A percentile compares a stretch with the other conserved stretches of the same genome.
These are phyloP conservation scores for Aulostomus chinensis DNA, from an alignment of 2,797 vertebrate genomes.

Conservation along the genomic window DNA sequence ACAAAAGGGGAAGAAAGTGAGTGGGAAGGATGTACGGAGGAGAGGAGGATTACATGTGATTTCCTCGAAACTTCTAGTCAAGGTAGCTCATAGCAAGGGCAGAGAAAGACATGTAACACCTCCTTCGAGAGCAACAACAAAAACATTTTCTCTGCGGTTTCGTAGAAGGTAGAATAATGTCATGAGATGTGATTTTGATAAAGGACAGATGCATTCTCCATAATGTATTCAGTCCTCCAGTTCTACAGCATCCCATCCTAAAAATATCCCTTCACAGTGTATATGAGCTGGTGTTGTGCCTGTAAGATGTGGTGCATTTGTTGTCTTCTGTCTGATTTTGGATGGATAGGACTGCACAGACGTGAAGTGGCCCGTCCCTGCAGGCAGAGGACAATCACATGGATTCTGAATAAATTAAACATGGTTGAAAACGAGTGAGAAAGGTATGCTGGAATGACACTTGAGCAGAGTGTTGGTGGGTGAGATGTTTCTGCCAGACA, in stretches of 20 bases:
- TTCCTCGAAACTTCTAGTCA: conserved; percentile 26
- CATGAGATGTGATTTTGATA: too few relatives aligned
- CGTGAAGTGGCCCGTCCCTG: neutral
- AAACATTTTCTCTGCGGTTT: too few relatives aligned
- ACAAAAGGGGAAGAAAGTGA: conserved; percentile 34
- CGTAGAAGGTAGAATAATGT: too few relatives aligned
- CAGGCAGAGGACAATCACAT: conserved; percentile 9
- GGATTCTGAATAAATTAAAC: conserved; percentile 34
- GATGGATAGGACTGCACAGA: conserved; percentile 3
- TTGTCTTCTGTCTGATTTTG: neutral
- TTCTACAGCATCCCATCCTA: conserved; percentile 11
- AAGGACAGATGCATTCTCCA: conserved; percentile 5
- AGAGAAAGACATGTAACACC: neutral
- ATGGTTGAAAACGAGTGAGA: conserved; percentile 25
- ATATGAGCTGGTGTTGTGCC: conserved; percentile 6
- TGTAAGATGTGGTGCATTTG: neutral
- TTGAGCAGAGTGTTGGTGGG: conserved; percentile 49
- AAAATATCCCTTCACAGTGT: conserved; percentile 17
- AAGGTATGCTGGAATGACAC: conserved; percentile 44
- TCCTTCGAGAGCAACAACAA: conserved; percentile 1
- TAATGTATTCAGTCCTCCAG: conserved; percentile 18
- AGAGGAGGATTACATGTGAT: conserved; percentile 22
- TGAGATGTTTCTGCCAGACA: conserved; percentile 30
- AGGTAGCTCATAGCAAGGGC: conserved; percentile 4
- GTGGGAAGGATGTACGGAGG: conserved; percentile 40